Evolutionary conservation across 2,113 vertebrate species (phyloP), one percentile per base, ranked within the genome.

Genomic region (Puma concolor): DNA sequence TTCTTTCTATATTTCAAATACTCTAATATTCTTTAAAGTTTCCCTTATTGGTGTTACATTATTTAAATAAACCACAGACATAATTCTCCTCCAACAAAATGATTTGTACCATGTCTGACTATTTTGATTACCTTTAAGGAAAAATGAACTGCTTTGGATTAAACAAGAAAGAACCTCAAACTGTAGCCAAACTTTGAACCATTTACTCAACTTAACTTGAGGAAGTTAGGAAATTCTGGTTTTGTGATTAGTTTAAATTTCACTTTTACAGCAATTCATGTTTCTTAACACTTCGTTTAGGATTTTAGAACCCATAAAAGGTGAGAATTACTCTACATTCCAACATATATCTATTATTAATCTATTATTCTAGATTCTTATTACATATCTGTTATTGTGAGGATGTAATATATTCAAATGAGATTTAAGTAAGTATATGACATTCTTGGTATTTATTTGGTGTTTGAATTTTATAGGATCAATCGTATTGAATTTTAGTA

Each of bases 31-130:
- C 96, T 96, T 98, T 98, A 98, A 98, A 97, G 82, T 97, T 95
- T 60, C 50, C 95, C 88, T 96, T 98, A 97, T 96, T 98, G 97
- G 93, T 97, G 92, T 98, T 97, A 97, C 85, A 95, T 98, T 98
- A 98, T 98, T 98, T 98, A 98, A 98, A 98, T 98, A 97, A 98
- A 96, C 95, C 95, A 96, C 95, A 97, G 97, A 93, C 97, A 98
- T 98, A 98, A 98, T 97, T 98, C 94, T 97, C 38, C 94, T 97
- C 97, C 97, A 98, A 86, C 91, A 92, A 96, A 98, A 98, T 98
- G 97, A 97, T 98, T 97, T 98, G 97, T 98, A 84, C 97, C 57
- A 52, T 89, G 94, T 97, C 97, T 98, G 97, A 98, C 96, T 98
- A 95, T 96, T 98, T 97, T 98, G 98, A 98, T 98, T 98, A 96